Conservation (phyloP, 2,797 vertebrate genomes). For the Pipistrellus pipistrellus region DNA sequence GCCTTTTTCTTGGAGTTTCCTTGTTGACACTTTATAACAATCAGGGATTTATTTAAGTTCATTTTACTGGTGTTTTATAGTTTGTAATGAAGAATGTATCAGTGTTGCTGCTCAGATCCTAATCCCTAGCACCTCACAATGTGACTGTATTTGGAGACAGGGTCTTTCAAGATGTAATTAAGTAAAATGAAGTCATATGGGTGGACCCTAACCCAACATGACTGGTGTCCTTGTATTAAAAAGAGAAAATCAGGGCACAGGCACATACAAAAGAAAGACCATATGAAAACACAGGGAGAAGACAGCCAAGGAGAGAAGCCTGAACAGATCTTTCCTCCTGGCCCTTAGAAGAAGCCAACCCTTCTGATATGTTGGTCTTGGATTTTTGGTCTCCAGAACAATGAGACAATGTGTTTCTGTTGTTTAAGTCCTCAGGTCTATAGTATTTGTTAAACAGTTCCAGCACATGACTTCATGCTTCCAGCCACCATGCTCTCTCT, state of each 20-base stretch:
- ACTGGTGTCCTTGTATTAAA: not conserved
- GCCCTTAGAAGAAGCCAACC: not conserved
- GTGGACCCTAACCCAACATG: not conserved
- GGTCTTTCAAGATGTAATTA: not conserved
- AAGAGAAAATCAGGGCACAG: not conserved
- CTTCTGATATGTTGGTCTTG: not conserved
- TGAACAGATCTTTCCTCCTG: not conserved
- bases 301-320: not conserved
- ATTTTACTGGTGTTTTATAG: not conserved
- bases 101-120: not conserved
- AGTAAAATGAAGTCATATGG: not conserved
- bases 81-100: not conserved
- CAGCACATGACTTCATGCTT: not conserved
- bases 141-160: not conserved
- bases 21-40: not conserved
- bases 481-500: not conserved
- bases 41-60: not conserved
- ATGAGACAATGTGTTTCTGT: not conserved
- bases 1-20: not conserved
- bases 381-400: not conserved
- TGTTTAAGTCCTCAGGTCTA: not conserved
- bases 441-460: not conserved
- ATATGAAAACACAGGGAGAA: not conserved
- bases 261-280: not conserved
- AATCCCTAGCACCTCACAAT: not conserved